Evolutionary conservation across 2,888 invertebrate species (phyloP), one percentile per base, ranked within the genome.

Genomic region (Rotaria sp.): DNA sequence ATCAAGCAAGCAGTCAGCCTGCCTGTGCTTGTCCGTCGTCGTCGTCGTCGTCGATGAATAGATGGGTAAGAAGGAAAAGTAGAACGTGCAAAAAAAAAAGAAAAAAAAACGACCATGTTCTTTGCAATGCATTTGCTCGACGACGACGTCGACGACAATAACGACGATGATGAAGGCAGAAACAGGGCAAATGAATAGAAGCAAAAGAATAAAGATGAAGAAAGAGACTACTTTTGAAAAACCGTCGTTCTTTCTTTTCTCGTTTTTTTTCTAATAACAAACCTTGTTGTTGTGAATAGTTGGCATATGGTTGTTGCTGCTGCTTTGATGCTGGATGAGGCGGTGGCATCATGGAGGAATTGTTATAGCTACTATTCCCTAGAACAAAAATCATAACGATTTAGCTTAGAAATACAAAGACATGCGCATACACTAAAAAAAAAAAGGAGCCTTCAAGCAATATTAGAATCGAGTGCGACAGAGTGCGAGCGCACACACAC

Each of bases 21-120:
- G 67, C 67, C 67, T 59, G 59, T 30, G 13, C n/a, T 7, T 30
- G 57, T 30, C n/a, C 15, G 67, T 67, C 26, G n/a, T n/a, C n/a
- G n/a, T n/a, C 55, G 55, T 35, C 67, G 67, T 35, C 67, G 67
- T 67, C 67, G 67, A 67, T 67, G 67, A 67, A 67, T 67, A 35
- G 15, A 67, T 67, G 67, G 35, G 18, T n/a, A 35, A 67, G 67
- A 67, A 67, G 67, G 67, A 67, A 67, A 67, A 67, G 67, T 67
- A 67, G 67, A 67, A 67, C 67, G 67, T 35, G 67, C 67, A 67
- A 67, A 67, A 67, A 67, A 67, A 35, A 50, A 50, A 50, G 15
- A 50, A 50, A 50, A 50, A 50, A 50, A 18, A 67, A 67, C 67
- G 67, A 67, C 67, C 38, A 67, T 67, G 67, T 67, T 67, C 67